Percentiles rank a stretch among this genome's conserved stretches.
Evolutionary conservation across 2,113 vertebrate genomes (phyloP).

Genomic region (Austrofundulus limnaeus): DNA sequence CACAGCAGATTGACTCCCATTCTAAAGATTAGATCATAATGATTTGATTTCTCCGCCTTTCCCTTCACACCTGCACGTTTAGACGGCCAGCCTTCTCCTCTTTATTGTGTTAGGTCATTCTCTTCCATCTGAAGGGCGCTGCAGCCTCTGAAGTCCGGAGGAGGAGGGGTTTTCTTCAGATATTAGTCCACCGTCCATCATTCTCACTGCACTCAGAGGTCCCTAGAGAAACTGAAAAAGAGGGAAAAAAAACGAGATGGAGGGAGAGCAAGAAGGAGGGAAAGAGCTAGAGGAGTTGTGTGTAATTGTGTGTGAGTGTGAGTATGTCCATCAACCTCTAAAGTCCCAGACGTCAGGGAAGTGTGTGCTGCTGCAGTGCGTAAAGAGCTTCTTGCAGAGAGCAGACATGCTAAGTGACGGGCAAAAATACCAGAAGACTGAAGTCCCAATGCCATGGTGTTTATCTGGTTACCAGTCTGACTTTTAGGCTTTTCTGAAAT

Average conservation of each 20-base stretch:
- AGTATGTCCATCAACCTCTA: slow-evolving; percentile 64
- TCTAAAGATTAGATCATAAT: slow-evolving; percentile 31
- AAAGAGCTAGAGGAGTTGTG: slow-evolving; percentile 30
- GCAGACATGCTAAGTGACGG: slow-evolving; percentile 28
- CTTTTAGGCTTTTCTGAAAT: slow-evolving; percentile 1
- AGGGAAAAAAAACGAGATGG: slow-evolving; percentile 30
- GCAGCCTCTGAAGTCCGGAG: slow-evolving; percentile 48
- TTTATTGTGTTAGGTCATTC: slow-evolving; percentile 13
- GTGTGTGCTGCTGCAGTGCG: slow-evolving; percentile 77
- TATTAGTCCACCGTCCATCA: slow-evolving; percentile 73
- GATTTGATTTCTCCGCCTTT: background rate
- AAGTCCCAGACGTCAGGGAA: slow-evolving; percentile 61
- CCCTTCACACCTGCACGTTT: background rate
- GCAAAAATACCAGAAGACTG: slow-evolving; percentile 29
- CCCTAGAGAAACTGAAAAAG: slow-evolving; percentile 51
- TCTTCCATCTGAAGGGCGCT: slow-evolving; percentile 55
- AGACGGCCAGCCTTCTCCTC: slow-evolving; percentile 1
- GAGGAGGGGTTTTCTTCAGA: slow-evolving; percentile 64
- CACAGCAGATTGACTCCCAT: slow-evolving; percentile 27
- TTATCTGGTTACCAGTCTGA: slow-evolving; percentile 4
- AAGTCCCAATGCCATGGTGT: background rate
- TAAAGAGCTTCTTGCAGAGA: slow-evolving; percentile 64
- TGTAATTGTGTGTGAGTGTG: slow-evolving; percentile 35
- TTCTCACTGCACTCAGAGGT: slow-evolving; percentile 60
- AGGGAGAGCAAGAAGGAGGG: slow-evolving; percentile 11